Evolutionary conservation across 1,140 invertebrate species (phyloP).

Genomic region (Lucilia cuprina): DNA sequence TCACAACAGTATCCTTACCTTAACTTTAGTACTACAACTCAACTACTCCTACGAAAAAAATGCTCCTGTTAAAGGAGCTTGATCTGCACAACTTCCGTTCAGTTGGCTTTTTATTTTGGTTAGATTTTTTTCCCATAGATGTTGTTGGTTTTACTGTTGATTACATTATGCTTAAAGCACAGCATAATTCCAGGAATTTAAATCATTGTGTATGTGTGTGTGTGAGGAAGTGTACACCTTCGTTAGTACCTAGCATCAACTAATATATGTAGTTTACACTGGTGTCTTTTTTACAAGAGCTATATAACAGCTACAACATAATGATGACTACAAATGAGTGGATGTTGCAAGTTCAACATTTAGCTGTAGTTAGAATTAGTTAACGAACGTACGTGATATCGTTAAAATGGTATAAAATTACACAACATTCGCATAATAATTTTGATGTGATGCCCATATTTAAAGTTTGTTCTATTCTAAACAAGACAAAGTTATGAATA

Average conservation of each 20-base stretch:
- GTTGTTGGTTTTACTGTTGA: conserved; percentile 24
- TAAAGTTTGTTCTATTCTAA: not conserved
- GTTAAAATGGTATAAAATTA: conserved; percentile 61
- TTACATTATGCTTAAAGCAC: conserved; percentile 23
- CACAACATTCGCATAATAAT: conserved; percentile 57
- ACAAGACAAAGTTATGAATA: too few species aligned
- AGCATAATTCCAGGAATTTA: conserved; percentile 40
- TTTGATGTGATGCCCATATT: conserved; percentile 30
- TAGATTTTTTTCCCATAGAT: not conserved
- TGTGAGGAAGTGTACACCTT: conserved; percentile 46
- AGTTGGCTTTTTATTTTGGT: not conserved
- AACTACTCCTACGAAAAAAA: not conserved
- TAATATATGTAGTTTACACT: not conserved
- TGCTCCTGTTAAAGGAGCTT: too few species aligned
- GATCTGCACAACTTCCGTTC: not conserved
- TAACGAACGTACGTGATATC: conserved; percentile 63
- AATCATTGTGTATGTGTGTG: conserved; percentile 12
- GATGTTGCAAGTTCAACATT: conserved; percentile 9
- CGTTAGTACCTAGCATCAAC: not conserved
- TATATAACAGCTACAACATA: not conserved
- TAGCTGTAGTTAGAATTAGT: conserved; percentile 60
- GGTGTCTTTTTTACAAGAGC: not conserved
- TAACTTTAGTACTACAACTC: not conserved
- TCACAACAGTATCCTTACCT: not conserved
- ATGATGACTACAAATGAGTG: not conserved